These are phyloP conservation scores for Itoplectis maculator DNA, from an alignment of 2,888 invertebrate genomes.

Conservation along the genomic window DNA sequence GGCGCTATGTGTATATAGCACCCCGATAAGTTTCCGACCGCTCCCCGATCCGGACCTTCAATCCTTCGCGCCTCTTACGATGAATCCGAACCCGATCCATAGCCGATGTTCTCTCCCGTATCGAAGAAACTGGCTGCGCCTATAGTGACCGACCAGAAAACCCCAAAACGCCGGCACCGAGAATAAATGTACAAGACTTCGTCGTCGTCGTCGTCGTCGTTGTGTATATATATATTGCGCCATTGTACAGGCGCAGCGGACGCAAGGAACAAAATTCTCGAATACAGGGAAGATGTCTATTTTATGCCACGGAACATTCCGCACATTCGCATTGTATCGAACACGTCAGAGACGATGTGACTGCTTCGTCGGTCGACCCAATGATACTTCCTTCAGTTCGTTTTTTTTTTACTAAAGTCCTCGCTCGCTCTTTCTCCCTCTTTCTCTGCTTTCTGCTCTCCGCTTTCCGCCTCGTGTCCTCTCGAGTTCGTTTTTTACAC, in stretches of 20 bases:
- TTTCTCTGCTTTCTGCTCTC: slow-evolving; percentile 44
- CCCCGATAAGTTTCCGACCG: slow-evolving; percentile 27
- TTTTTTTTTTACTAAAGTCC: too few relatives aligned
- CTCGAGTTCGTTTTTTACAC: slow-evolving; percentile 53
- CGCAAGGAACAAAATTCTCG: slow-evolving; percentile 32
- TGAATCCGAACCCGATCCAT: slow-evolving; percentile 2
- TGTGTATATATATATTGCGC: neutral
- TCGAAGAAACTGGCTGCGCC: neutral
- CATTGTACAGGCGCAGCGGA: slow-evolving; percentile 13
- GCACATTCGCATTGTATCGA: slow-evolving; percentile 7
- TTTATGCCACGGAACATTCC: slow-evolving; percentile 13
- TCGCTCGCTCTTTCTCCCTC: too few relatives aligned
- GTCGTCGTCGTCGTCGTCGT: too few relatives aligned
- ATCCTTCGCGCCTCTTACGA: slow-evolving; percentile 1
- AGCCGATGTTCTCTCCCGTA: neutral
- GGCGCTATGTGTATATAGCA: neutral
- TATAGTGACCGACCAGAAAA: too few relatives aligned
- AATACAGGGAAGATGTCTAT: slow-evolving; percentile 28
- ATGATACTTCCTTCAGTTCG: slow-evolving; percentile 16
- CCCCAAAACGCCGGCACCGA: too few relatives aligned
- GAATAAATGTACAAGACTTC: too few relatives aligned
- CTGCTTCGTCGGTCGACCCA: slow-evolving; percentile 19
- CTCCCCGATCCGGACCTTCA: slow-evolving; percentile 24
- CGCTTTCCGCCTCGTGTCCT: slow-evolving; percentile 49
- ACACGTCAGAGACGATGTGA: slow-evolving; percentile 5